Conservation (phyloP, 2,797 vertebrate species). For the Liparis tanakae region DNA sequence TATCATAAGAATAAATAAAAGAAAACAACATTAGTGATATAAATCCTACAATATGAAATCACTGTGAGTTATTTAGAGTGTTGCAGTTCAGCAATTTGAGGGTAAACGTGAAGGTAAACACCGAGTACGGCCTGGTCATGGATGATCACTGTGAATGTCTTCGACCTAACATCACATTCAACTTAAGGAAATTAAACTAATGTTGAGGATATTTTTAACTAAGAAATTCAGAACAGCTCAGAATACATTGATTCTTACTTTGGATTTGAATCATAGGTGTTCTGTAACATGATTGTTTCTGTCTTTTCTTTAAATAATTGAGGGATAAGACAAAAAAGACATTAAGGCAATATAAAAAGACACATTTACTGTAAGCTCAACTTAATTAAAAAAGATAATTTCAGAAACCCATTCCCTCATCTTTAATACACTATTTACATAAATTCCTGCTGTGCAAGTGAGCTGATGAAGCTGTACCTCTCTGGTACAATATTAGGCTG, state of each 20-base stretch:
- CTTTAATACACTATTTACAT: background rate
- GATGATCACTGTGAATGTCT: background rate
- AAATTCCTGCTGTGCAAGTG: background rate
- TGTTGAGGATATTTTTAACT: background rate
- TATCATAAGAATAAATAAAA: background rate
- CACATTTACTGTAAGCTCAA: background rate
- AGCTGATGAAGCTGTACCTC: too few relatives aligned
- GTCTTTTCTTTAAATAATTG: too few relatives aligned
- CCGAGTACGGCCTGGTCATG: background rate
- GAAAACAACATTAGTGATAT: background rate
- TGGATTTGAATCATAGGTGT: background rate
- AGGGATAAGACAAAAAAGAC: too few relatives aligned
- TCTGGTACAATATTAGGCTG: too few relatives aligned
- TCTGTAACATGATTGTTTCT: background rate
- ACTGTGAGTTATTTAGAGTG: too few relatives aligned
- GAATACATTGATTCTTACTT: background rate
- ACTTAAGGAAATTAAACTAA: background rate
- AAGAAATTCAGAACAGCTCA: too few relatives aligned
- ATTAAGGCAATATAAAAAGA: background rate
- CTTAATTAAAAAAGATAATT: background rate
- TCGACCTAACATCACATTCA: background rate
- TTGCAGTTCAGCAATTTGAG: too few relatives aligned
- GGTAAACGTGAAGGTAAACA: too few relatives aligned
- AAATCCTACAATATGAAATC: too few relatives aligned
- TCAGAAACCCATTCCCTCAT: background rate